Percentiles rank a stretch among this genome's conserved stretches.
phyloP scores from a whole-genome alignment of 2,113 vertebrate species.

The Amphilophus citrinellus region DNA sequence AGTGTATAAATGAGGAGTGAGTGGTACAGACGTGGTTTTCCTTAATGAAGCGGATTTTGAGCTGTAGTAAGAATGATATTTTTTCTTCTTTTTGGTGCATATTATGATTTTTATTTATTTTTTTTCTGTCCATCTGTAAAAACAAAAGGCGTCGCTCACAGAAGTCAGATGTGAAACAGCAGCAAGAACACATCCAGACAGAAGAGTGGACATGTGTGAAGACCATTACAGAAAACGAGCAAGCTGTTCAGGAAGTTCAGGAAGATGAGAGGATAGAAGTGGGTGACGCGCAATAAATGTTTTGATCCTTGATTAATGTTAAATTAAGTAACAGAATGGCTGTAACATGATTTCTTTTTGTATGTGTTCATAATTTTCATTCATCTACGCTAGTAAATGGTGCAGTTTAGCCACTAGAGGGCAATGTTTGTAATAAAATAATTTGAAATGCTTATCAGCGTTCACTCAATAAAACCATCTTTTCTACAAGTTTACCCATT shows the following conservation, averaged over 20 bases:
- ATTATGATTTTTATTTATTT: neutral
- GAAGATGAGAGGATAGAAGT: constrained; percentile 49
- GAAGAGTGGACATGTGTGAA: constrained; percentile 75
- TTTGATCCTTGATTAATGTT: neutral
- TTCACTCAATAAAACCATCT: neutral
- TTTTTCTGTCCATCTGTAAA: constrained; percentile 25
- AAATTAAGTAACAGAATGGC: constrained; percentile 4
- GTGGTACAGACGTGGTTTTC: too few relatives aligned
- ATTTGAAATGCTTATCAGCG: neutral
- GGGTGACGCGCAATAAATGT: neutral
- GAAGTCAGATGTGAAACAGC: constrained; percentile 77
- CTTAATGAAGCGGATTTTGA: neutral
- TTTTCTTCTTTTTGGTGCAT: neutral
- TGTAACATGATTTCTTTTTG: constrained; percentile 14
- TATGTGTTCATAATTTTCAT: neutral
- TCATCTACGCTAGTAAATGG: neutral
- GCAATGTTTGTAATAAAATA: constrained; percentile 40
- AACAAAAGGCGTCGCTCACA: constrained; percentile 78
- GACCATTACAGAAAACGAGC: constrained; percentile 29
- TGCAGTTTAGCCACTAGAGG: constrained; percentile 46
- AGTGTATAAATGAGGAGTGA: too few relatives aligned
- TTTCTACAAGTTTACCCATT: neutral
- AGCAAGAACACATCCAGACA: constrained; percentile 83
- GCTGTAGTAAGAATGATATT: neutral
- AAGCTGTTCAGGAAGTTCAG: constrained; percentile 21